Evolutionary conservation across 2,797 vertebrate species (phyloP), one percentile per base, ranked within the genome.

Genomic region (Thamnophis elegans): DNA sequence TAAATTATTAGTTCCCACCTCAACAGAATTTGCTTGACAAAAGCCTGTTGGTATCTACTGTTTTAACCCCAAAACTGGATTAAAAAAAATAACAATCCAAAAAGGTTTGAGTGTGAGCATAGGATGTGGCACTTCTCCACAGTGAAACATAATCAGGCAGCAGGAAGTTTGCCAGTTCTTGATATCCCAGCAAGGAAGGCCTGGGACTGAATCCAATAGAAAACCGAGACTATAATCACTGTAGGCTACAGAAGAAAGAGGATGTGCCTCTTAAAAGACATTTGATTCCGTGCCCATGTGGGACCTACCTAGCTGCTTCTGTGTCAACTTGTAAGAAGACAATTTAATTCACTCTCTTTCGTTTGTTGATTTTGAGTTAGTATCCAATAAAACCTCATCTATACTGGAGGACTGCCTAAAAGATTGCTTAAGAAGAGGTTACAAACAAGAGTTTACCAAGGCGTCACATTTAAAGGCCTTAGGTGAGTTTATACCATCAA

Each of bases 11-110:
- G 10, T 93, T 93, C 51, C 60, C 91, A 68, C 9, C 60, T 89
- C 51, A 86, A 20, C 7, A 92, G 26, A 82, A 16, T 62, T 88
- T 51, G 51, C 53, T 42, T 73, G 32, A 12, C 51, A 92, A 85
- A 90, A 20, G 36, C 92, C 91, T 51, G 62, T 86, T 22, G 51
- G 6, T 86, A 16, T 87, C 73, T 65, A 59, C 36, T 55, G 59
- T 78, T 94, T 95, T 91, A 95, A 96, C 93, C 16, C 22, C 87
- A 94, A 54, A 32, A 25, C 28, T 95, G 56, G 5, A 93, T 92
- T 92, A 36, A 73, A 93, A 51, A 91, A 91, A 95, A 53, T 16
- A 89, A 56, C 89, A 94, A 93, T 10, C 10, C 65, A 51, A 36
- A 26, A 93, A 89, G 95, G 6, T 13, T 22, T 60, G 56, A 18